Conservation (phyloP, 2,797 vertebrate species). For the Borostomias antarcticus region DNA sequence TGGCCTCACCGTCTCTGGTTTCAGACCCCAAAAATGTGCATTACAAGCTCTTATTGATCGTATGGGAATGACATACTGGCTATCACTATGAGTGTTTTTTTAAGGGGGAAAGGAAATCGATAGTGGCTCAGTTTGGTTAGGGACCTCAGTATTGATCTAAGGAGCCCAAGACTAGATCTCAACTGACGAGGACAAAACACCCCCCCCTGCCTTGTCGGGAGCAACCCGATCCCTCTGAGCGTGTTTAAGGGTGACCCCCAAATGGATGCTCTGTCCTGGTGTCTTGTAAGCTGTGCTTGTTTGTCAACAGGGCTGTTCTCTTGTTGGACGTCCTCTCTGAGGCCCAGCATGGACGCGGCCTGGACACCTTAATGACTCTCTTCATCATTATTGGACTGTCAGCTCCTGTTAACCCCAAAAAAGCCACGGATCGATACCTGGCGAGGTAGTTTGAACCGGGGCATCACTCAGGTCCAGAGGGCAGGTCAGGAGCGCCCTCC, state of each 20-base stretch:
- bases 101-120: conserved; percentile 75
- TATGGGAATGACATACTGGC: conserved; percentile 71
- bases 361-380: conserved; percentile 71
- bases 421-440: conserved; percentile 71
- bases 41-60: conserved; percentile 73
- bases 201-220: conserved; percentile 53
- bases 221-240: conserved; percentile 62
- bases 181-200: conserved; percentile 38
- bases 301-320: conserved; percentile 64
- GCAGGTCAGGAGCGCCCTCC: conserved; percentile 69
- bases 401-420: conserved; percentile 79
- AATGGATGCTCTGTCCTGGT: conserved; percentile 60
- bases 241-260: conserved; percentile 68
- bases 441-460: conserved; percentile 63
- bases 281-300: conserved; percentile 61
- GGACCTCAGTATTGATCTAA: conserved; percentile 81
- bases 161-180: conserved; percentile 63
- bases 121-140: conserved; percentile 77
- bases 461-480: conserved; percentile 70
- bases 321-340: conserved; percentile 49
- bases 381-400: conserved; percentile 77
- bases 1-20: conserved; percentile 49
- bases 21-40: conserved; percentile 68
- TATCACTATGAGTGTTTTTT: conserved; percentile 75
- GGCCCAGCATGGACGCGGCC: conserved; percentile 42